Evolutionary conservation across 2,797 vertebrate genomes (phyloP).

Genomic region (Botia almorhae): DNA sequence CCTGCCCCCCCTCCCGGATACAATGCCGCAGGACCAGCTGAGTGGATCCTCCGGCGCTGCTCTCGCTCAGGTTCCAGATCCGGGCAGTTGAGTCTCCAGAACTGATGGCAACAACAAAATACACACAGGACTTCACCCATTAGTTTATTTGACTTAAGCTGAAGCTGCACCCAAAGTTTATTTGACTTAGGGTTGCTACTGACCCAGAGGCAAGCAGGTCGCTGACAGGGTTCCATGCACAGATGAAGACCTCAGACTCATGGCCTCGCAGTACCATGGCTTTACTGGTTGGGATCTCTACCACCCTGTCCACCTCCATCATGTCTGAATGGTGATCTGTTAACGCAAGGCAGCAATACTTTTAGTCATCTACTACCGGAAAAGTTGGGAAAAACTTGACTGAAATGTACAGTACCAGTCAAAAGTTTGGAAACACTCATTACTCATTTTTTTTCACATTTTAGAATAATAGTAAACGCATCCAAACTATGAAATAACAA

Average conservation of each 20-base stretch:
- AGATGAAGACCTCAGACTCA: conserved; percentile 98
- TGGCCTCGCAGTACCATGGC: conserved; percentile 97
- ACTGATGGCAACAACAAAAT: conserved; percentile 68
- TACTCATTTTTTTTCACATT: no score
- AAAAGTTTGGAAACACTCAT: no score
- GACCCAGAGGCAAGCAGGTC: conserved; percentile 97
- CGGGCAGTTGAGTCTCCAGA: conserved; percentile 97
- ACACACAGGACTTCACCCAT: conserved; percentile 16
- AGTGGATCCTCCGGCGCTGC: conserved; percentile 91
- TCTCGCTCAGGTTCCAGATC: conserved; percentile 99
- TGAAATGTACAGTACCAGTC: no score
- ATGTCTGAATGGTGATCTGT: conserved; percentile 95
- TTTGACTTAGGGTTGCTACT: conserved; percentile 59
- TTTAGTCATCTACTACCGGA: background rate
- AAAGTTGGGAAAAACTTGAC: no score
- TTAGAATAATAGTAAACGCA: no score
- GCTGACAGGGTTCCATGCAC: conserved; percentile 99
- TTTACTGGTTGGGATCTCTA: conserved; percentile 97
- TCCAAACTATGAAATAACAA: no score
- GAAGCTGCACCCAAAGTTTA: no score
- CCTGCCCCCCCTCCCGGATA: conserved; percentile 97
- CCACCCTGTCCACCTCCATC: conserved; percentile 97
- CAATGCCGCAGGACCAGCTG: conserved; percentile 98
- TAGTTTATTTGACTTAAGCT: no score
- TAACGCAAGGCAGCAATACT: conserved; percentile 17